Conservation (phyloP, 1,140 invertebrate species). For the Anastatus disparis region DNA sequence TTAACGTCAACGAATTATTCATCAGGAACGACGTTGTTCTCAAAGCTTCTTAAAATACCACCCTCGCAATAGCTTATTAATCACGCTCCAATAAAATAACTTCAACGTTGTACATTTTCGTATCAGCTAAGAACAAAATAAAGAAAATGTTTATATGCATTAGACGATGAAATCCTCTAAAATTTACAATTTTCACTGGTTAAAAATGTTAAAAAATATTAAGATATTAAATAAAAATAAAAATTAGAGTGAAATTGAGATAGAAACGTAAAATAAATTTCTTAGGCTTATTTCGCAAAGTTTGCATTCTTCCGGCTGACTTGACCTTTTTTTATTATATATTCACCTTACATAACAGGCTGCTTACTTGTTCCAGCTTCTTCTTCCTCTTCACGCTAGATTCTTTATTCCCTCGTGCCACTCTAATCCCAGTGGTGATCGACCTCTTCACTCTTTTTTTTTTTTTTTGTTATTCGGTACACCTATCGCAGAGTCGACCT, state of each 20-base stretch:
- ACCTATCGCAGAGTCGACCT: background rate
- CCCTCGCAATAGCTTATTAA: background rate
- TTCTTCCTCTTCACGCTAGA: background rate
- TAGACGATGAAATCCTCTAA: background rate
- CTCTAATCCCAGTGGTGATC: constrained; percentile 19
- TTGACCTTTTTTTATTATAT: background rate
- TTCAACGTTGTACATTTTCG: too few species aligned
- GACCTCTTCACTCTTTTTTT: background rate
- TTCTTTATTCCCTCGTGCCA: background rate
- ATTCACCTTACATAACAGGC: background rate
- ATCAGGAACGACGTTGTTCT: background rate
- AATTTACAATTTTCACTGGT: too few species aligned
- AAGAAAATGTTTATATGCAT: too few species aligned
- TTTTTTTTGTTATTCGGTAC: background rate
- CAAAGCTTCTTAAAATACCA: background rate
- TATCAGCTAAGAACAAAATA: too few species aligned
- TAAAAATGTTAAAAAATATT: constrained; percentile 8
- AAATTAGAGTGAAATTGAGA: background rate
- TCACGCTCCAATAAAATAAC: background rate
- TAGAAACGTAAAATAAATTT: too few species aligned
- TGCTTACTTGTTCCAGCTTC: background rate
- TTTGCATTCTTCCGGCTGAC: constrained; percentile 6
- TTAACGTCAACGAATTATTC: background rate
- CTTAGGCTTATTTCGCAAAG: too few species aligned
- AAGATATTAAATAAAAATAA: constrained; percentile 1